Percentiles rank a stretch among this genome's conserved stretches.
Conservation (phyloP, 2,113 vertebrate genomes). For the Guaruba guarouba region DNA sequence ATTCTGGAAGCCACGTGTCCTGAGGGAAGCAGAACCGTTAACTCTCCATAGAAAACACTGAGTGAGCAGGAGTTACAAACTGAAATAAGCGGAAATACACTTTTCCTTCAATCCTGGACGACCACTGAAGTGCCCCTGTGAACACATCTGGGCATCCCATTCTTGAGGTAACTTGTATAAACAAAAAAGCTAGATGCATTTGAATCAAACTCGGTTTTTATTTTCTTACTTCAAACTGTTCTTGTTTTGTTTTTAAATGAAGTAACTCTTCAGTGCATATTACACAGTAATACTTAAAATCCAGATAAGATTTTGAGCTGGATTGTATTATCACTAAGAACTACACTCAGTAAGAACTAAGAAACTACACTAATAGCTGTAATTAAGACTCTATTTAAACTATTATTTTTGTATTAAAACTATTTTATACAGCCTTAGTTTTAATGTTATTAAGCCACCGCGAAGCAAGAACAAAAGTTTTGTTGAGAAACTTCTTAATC, state of each 20-base stretch:
- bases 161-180: not conserved
- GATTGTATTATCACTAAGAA: slow-evolving; percentile 24
- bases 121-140: fast-evolving
- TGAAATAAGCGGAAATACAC: not conserved
- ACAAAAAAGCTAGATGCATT: not conserved
- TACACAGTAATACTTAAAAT: not conserved
- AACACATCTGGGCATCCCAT: not conserved
- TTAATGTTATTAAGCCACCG: slow-evolving; percentile 6
- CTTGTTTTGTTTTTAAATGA: not conserved
- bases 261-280: not conserved
- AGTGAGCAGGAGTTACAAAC: not conserved
- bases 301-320: not conserved
- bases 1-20: not conserved
- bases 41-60: not conserved
- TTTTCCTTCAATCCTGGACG: not conserved
- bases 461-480: slow-evolving; percentile 44
- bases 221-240: not conserved
- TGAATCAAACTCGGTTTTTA: not conserved
- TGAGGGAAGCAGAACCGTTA: not conserved
- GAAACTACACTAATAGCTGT: slow-evolving; percentile 26
- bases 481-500: slow-evolving; percentile 45
- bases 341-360: not conserved
- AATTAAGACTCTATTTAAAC: slow-evolving; percentile 51
- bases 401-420: slow-evolving; percentile 54
- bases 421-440: slow-evolving; percentile 20